phyloP scores from a whole-genome alignment of 2,797 vertebrate genomes.

The Babyrousa celebensis region DNA sequence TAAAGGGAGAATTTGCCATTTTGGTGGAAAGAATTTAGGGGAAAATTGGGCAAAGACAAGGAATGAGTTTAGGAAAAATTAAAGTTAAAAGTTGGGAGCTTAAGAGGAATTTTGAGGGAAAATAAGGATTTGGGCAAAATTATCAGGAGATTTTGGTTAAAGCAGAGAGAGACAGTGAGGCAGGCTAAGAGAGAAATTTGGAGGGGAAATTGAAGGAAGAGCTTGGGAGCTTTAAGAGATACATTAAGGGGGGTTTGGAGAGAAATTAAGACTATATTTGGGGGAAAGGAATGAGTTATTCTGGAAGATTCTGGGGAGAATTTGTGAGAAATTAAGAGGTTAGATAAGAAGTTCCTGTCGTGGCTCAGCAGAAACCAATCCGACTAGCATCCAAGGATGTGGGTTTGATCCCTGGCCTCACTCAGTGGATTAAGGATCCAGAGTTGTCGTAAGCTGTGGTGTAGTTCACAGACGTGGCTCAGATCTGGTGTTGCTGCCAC shows the following conservation, averaged over 20 bases:
- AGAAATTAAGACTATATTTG: slow-evolving; percentile 31
- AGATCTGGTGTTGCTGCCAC: no score
- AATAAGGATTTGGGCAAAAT: slow-evolving; percentile 1
- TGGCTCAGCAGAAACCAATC: no score
- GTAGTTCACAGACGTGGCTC: no score
- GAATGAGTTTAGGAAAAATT: slow-evolving; percentile 17
- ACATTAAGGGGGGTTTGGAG: background rate
- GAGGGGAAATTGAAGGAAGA: background rate
- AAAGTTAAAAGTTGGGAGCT: background rate
- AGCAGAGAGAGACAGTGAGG: background rate
- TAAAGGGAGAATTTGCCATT: background rate
- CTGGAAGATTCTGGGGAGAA: background rate
- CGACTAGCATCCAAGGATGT: no score
- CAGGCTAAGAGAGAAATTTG: background rate
- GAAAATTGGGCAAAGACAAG: slow-evolving; percentile 32
- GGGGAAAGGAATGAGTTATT: background rate
- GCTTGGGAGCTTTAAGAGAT: background rate
- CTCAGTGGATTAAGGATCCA: no score
- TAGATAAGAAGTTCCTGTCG: background rate
- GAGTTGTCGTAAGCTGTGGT: no score
- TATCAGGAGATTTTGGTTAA: background rate
- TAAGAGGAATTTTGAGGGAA: slow-evolving; percentile 31
- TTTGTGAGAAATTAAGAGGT: slow-evolving; percentile 27
- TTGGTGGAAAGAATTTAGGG: background rate
- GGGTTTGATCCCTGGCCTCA: no score